Percentiles rank a stretch among this genome's conserved stretches.
These are phyloP conservation scores for Drosophila pseudoobscura DNA, from an alignment of 1,140 invertebrate species.

Conservation along the genomic window DNA sequence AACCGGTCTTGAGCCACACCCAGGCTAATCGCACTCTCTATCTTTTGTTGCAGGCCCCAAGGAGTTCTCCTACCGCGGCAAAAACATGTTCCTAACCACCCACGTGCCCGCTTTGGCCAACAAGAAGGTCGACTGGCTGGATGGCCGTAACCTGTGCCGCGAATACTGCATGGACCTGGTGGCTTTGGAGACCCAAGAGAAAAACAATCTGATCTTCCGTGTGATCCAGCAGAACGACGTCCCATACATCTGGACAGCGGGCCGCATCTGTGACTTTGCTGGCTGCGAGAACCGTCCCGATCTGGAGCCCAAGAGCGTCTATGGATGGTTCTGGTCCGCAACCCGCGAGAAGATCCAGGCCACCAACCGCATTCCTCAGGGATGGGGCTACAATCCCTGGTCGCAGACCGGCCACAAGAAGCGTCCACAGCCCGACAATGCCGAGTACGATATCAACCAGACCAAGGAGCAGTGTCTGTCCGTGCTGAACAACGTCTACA, in stretches of 20 bases:
- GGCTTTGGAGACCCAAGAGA: constrained; percentile 93
- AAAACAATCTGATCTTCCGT: constrained; percentile 94
- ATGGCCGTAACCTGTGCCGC: constrained; percentile 94
- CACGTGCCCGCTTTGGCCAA: constrained; percentile 90
- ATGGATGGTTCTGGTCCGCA: constrained; percentile 97
- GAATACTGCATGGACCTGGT: constrained; percentile 97
- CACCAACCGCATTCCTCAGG: constrained; percentile 88
- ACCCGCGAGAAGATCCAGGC: constrained; percentile 94
- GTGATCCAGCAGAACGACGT: constrained; percentile 94
- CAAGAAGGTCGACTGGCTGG: constrained; percentile 94
- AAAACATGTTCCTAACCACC: constrained; percentile 95
- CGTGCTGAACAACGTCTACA: constrained; percentile 95
- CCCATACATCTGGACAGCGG: constrained; percentile 96
- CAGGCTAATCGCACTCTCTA: not conserved
- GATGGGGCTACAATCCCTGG: constrained; percentile 91
- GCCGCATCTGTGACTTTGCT: constrained; percentile 95
- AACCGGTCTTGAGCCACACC: no score
- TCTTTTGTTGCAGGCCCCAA: constrained; percentile 89
- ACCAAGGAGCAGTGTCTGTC: constrained; percentile 93
- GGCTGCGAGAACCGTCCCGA: constrained; percentile 93
- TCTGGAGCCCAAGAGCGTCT: constrained; percentile 92
- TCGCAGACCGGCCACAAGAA: constrained; percentile 95
- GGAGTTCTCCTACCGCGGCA: constrained; percentile 93
- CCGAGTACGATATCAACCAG: constrained; percentile 95
- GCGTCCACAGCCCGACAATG: constrained; percentile 93